Conservation (phyloP, 2,888 invertebrate genomes). For the Drosophila melanosoma region DNA sequence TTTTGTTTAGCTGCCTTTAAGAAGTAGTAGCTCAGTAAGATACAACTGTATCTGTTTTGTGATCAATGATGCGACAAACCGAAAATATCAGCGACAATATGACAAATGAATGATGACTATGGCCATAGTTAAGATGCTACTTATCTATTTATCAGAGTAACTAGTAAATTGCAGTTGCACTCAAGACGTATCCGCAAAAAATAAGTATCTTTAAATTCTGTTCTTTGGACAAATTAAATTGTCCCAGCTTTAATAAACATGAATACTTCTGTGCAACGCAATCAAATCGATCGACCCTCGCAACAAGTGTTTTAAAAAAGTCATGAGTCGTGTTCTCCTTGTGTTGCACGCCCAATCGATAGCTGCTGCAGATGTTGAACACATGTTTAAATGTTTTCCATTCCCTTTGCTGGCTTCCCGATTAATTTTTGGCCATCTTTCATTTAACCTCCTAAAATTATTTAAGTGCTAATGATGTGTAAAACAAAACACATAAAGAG, state of each 20-base stretch:
- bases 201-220: neutral
- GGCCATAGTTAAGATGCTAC: constrained; percentile 19
- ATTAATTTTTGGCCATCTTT: constrained; percentile 30
- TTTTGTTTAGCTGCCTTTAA: constrained; percentile 6
- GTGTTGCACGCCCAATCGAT: constrained; percentile 12
- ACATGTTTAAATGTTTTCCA: constrained; percentile 59
- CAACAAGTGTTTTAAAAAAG: constrained; percentile 29
- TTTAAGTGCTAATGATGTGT: constrained; percentile 66
- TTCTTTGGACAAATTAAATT: neutral
- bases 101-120: constrained; percentile 43
- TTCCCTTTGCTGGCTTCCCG: constrained; percentile 48
- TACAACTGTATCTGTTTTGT: constrained; percentile 25
- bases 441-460: constrained; percentile 29
- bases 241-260: neutral
- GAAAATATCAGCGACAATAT: constrained; percentile 35
- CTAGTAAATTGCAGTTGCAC: neutral
- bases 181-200: neutral
- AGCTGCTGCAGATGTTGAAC: constrained; percentile 70
- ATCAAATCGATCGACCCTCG: constrained; percentile 23
- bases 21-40: constrained; percentile 19
- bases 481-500: constrained; percentile 50
- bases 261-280: neutral
- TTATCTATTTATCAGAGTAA: neutral
- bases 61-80: constrained; percentile 21
- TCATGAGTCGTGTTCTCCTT: constrained; percentile 20